Percentiles rank a stretch among this genome's conserved stretches.
phyloP scores from a whole-genome alignment of 1,140 invertebrate species.

The Heliothis virescens region DNA sequence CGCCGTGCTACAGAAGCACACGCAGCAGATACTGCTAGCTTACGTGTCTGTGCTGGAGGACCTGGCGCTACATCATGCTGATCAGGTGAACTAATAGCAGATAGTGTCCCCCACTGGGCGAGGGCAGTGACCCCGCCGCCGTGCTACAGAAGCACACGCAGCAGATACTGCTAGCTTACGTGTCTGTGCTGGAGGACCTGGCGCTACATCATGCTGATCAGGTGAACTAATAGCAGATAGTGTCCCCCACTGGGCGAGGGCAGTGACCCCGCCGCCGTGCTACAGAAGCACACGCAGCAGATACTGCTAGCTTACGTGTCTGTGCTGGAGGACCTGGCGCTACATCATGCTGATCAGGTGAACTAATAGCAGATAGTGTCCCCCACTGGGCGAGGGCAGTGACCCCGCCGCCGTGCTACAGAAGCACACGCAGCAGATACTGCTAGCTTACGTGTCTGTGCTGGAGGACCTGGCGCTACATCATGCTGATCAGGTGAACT shows the following conservation, averaged over 20 bases:
- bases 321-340: conserved; percentile 1
- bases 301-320: neutral
- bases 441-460: neutral
- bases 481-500: conserved; percentile 63
- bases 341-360: conserved; percentile 64
- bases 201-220: conserved; percentile 59
- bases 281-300: conserved; percentile 77
- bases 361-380: too few species aligned
- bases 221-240: conserved; percentile 45
- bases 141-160: conserved; percentile 85
- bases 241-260: conserved; percentile 87
- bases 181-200: neutral
- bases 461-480: conserved; percentile 5
- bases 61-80: conserved; percentile 53
- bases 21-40: conserved; percentile 3
- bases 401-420: conserved; percentile 89
- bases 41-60: neutral
- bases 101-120: conserved; percentile 87
- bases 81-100: conserved; percentile 55
- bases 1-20: conserved; percentile 87
- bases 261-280: conserved; percentile 88
- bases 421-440: conserved; percentile 17
- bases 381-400: conserved; percentile 88
- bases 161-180: neutral
- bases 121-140: conserved; percentile 87